phyloP scores from a whole-genome alignment of 2,888 invertebrate genomes.

The Sipha maydis region DNA sequence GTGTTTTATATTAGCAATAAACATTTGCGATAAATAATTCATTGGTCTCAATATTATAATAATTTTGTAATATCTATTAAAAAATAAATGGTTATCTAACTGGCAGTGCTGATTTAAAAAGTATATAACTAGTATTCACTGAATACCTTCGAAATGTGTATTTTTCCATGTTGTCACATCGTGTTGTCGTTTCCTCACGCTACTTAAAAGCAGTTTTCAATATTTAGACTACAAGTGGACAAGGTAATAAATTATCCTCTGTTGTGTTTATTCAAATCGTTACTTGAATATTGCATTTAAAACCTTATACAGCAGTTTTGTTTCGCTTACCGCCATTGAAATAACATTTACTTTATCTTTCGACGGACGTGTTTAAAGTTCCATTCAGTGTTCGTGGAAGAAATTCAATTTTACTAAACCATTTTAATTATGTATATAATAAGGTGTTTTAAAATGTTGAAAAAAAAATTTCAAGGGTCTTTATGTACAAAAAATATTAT shows the following conservation, averaged over 20 bases:
- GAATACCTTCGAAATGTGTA: neutral
- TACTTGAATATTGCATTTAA: constrained; percentile 38
- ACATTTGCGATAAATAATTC: no score
- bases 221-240: constrained; percentile 38
- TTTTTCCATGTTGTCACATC: neutral
- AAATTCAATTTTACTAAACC: neutral
- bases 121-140: no score
- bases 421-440: neutral
- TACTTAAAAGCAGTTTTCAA: neutral
- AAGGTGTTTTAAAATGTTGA: neutral
- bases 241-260: constrained; percentile 34
- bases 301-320: constrained; percentile 17
- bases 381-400: neutral
- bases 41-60: no score
- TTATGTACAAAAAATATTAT: no score
- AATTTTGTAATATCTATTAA: no score
- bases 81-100: no score
- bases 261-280: constrained; percentile 52
- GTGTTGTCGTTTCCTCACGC: neutral
- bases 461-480: no score
- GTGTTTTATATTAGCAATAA: no score
- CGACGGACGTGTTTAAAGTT: neutral
- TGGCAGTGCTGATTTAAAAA: no score
- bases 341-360: constrained; percentile 14
- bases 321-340: constrained; percentile 19